Conservation (phyloP, 1,140 invertebrate genomes). For the Grapholita molesta region DNA sequence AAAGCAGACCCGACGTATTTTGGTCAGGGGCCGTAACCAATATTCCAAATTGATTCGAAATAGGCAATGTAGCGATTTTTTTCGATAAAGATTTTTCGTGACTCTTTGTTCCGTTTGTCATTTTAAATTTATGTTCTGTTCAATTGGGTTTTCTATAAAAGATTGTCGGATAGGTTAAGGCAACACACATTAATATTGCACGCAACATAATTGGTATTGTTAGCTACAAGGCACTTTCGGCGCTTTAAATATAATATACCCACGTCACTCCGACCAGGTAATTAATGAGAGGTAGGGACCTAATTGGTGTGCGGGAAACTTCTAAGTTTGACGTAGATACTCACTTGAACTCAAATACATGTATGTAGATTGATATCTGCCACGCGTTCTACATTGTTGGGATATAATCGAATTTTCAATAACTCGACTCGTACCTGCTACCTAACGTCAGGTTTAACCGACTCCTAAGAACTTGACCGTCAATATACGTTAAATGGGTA, state of each 20-base stretch:
- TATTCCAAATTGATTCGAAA: no score
- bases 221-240: not conserved
- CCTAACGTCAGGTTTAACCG: not conserved
- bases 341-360: not conserved
- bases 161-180: no score
- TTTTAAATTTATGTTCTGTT: no score
- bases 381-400: not conserved
- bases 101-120: no score
- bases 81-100: no score
- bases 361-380: not conserved
- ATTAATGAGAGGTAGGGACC: not conserved
- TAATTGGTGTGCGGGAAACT: constrained; percentile 1
- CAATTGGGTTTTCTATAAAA: no score
- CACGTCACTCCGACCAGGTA: constrained; percentile 4
- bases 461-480: no score
- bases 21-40: not conserved
- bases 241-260: not conserved
- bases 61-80: no score
- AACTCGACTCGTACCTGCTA: not conserved
- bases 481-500: no score
- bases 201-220: not conserved
- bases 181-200: no score
- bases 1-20: not conserved
- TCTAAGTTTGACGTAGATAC: not conserved
- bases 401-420: constrained; percentile 19